Percentiles rank a stretch among this genome's conserved stretches.
phyloP scores from a whole-genome alignment of 2,113 vertebrate genomes.

The Gnathonemus echidnorhynchus region DNA sequence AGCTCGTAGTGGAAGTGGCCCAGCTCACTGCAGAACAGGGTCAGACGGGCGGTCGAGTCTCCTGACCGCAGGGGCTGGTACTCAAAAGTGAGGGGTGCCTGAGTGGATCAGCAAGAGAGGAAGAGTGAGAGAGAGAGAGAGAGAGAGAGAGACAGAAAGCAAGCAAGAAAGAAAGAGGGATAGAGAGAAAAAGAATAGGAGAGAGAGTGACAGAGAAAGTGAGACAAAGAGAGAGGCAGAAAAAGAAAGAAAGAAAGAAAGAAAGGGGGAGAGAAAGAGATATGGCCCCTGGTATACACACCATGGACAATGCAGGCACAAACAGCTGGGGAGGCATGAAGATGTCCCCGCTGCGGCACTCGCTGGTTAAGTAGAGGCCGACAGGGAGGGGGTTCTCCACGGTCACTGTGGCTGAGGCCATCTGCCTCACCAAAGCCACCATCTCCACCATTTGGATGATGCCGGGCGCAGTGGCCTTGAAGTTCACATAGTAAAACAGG shows the following conservation, averaged over 20 bases:
- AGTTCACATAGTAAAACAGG: constrained; percentile 67
- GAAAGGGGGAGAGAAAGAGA: neutral
- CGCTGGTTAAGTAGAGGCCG: constrained; percentile 51
- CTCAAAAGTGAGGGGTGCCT: constrained; percentile 67
- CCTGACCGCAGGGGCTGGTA: constrained; percentile 71
- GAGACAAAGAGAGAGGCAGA: neutral
- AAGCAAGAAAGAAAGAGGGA: neutral
- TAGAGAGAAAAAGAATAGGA: neutral
- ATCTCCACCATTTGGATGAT: constrained; percentile 61
- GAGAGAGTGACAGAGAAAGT: too few relatives aligned
- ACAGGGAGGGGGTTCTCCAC: constrained; percentile 73
- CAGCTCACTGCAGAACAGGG: constrained; percentile 62
- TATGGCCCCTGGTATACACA: constrained; percentile 30
- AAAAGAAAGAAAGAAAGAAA: neutral
- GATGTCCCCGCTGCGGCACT: constrained; percentile 67
- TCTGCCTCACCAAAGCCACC: constrained; percentile 57
- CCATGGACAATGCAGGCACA: constrained; percentile 68
- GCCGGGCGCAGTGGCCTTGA: constrained; percentile 60
- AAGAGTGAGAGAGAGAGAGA: neutral
- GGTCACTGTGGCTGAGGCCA: constrained; percentile 45
- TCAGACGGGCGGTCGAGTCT: constrained; percentile 52
- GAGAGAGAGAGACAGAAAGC: neutral
- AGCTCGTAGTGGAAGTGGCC: constrained; percentile 71
- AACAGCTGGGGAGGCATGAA: constrained; percentile 59
- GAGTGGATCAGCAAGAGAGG: neutral